Evolutionary conservation across 1,140 invertebrate genomes (phyloP).

Genomic region (Adoxophyes honmai): DNA sequence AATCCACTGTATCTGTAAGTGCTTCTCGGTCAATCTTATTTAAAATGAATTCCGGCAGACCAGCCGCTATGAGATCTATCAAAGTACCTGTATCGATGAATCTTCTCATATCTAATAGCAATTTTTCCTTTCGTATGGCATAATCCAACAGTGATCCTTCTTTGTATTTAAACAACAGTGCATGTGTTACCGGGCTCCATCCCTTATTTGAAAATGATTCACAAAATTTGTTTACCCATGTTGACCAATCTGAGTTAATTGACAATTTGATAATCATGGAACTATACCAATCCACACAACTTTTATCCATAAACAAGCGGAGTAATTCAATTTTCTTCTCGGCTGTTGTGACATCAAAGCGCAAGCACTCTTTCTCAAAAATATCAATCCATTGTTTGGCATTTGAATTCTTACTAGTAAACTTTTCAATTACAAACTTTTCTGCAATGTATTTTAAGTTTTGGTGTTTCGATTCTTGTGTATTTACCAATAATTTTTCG

Average conservation of each 20-base stretch:
- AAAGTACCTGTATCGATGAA: conserved; percentile 32
- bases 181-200: conserved; percentile 31
- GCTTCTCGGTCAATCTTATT: conserved; percentile 35
- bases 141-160: conserved; percentile 46
- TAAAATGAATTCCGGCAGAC: conserved; percentile 37
- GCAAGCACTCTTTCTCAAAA: conserved; percentile 43
- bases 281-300: too few species aligned
- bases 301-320: conserved; percentile 36
- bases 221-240: conserved; percentile 37
- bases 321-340: conserved; percentile 38
- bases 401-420: conserved; percentile 28
- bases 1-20: conserved; percentile 23
- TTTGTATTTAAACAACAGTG: conserved; percentile 35
- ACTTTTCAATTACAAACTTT: too few species aligned
- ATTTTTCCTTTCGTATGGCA: conserved; percentile 42
- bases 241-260: conserved; percentile 28
- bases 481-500: conserved; percentile 26
- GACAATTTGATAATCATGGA: conserved; percentile 35
- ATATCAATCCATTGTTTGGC: conserved; percentile 34
- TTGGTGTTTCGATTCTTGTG: conserved; percentile 24
- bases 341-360: conserved; percentile 34
- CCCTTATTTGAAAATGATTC: conserved; percentile 35
- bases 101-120: conserved; percentile 35
- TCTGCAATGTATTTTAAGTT: conserved; percentile 31
- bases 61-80: conserved; percentile 35